phyloP scores from a whole-genome alignment of 2,113 vertebrate genomes.

The Isurus oxyrinchus region DNA sequence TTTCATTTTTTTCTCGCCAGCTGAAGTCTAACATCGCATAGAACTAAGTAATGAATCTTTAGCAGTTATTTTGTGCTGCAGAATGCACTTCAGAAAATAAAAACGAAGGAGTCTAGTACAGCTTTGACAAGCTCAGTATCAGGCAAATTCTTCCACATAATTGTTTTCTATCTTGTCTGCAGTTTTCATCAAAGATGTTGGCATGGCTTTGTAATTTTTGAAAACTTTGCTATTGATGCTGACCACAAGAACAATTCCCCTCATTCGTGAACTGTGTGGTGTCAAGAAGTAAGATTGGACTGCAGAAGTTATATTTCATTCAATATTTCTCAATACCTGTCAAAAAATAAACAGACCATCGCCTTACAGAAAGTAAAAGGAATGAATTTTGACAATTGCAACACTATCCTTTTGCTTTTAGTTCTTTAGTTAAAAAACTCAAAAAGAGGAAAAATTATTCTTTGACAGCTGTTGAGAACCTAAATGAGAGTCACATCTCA shows the following conservation, averaged over 20 bases:
- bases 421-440: background rate
- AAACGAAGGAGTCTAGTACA: background rate
- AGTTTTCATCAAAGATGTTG: background rate
- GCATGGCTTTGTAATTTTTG: background rate
- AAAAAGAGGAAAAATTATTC: background rate
- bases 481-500: background rate
- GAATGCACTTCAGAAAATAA: too few relatives aligned
- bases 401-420: background rate
- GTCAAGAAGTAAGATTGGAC: background rate
- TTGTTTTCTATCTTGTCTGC: background rate
- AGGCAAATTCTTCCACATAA: background rate
- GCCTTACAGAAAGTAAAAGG: background rate
- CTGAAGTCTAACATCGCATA: background rate
- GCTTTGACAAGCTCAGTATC: background rate
- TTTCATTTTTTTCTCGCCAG: background rate
- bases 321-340: background rate
- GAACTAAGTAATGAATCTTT: background rate
- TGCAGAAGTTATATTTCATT: background rate
- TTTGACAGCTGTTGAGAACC: background rate
- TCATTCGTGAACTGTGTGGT: too few relatives aligned
- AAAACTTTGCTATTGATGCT: background rate
- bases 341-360: background rate
- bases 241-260: too few relatives aligned
- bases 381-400: background rate
- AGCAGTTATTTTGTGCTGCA: background rate